Base-by-base conservation (phyloP, 1,140 invertebrate species). In the Pseudomyrmex flavicornis region DNA sequence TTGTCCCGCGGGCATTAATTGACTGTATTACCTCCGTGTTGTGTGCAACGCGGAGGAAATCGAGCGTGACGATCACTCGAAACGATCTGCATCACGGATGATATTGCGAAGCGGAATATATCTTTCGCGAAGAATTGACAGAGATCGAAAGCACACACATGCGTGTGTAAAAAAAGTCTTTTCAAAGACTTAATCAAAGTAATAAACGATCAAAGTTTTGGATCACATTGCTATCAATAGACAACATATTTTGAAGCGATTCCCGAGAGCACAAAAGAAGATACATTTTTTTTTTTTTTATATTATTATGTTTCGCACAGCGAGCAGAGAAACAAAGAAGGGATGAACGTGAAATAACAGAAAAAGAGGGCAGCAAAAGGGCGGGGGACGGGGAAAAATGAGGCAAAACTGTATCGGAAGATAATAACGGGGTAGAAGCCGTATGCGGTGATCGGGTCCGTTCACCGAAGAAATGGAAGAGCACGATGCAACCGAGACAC, bases 371-470 rank as follows among this genome's bases (percentile, higher is more conserved):
- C 66, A 85, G 80, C 74, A 61, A 58, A 0, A 82, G 76, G 44
- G 80, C 86, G 80, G 75, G 68, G 90, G 88, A 89, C 85, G 79
- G 74, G 77, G 84, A 90, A 90, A 86, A 83, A 86, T 86, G 85
- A 88, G 86, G 85, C 85, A 80, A 88, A 88, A 91, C 88, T 91
- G 90, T 90, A 92, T 91, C 90, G 88, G 83, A 82, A 88, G 87
- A 91, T 92, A 92, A 92, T 92, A 87, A 92, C 66, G 88, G 91
- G 91, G 86, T 91, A 86, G 35, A 5, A 35, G 90, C 73, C 68
- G 66, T 72, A 84, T 83, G 76, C 86, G 75, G 83, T 73, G 88
- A 89, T 89, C 85, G 79, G 63, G 87, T 83, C 75, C 83, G 79
- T 89, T 89, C 89, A 87, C 82, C 82, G 76, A 44, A 70, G 68